Base-by-base conservation (phyloP, 2,888 invertebrate genomes). In the Ectemnius lituratus region DNA sequence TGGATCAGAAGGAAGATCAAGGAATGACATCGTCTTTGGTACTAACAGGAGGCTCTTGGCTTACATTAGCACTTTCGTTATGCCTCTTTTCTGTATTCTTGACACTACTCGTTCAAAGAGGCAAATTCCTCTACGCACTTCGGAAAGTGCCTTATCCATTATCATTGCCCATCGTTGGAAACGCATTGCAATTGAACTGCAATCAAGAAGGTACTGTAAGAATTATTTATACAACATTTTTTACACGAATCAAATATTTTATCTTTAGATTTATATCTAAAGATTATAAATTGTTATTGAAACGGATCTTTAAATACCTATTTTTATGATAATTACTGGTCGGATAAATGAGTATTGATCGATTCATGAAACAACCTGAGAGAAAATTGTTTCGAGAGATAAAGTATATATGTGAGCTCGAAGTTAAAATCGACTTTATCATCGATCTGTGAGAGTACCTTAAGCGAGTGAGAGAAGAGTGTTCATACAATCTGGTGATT, bases 161-260 rank as follows among this genome's bases (percentile, higher is more conserved):
- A 1, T 87, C 90, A 0, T 62, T 89, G 58, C 91, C 91, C 0
- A 45, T 91, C n/a, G 80, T 91, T 16, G 91, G 91, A 2, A 91
- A 91, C 70, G 89, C 89, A 2, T 81, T 84, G 47, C 88, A 89
- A 67, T 85, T 91, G n/a, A 87, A 86, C 59, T 88, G 90, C 71
- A 85, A 82, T n/a, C 88, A 87, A 66, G 88, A 90, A 84, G 90
- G 91, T 91, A 81, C 23, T 3, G 23, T 23, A 23, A 78, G 86
- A 79, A 13, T n/a, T 4, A 11, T 23, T 23, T 57, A 14, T 16
- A 49, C 11, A 18, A 23, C n/a, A 23, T 23, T 3, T 3, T 3
- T 2, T 3, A 23, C 23, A 23, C 23, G 23, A 23, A 3, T 23
- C 23, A 3, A 23, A 2, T 23, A 23, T 2, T 23, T 23, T 23